phyloP scores from a whole-genome alignment of 1,140 invertebrate species.

The Lithobius niger region DNA sequence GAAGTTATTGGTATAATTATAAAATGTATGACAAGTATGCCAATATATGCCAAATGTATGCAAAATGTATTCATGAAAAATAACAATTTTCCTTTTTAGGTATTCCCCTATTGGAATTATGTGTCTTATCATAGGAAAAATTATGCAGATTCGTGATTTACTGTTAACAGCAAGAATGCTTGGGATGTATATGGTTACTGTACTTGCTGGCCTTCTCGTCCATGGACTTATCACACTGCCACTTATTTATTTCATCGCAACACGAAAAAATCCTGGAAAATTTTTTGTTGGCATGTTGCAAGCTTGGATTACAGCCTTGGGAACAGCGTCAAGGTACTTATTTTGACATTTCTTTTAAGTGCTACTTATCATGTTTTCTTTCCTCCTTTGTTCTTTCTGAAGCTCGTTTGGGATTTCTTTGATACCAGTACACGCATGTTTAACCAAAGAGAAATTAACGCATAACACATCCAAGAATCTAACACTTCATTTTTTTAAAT shows the following conservation, averaged over 20 bases:
- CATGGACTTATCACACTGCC: conserved; percentile 41
- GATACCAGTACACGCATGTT: too few relatives aligned
- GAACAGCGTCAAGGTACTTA: conserved; percentile 34
- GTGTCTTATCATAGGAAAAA: conserved; percentile 42
- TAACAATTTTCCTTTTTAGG: too few relatives aligned
- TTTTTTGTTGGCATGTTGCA: conserved; percentile 45
- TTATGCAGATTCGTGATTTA: conserved; percentile 42
- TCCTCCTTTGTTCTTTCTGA: too few relatives aligned
- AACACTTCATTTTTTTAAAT: too few relatives aligned
- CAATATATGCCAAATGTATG: too few relatives aligned
- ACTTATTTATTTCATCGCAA: conserved; percentile 37
- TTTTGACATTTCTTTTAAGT: not conserved
- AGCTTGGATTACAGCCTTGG: conserved; percentile 46
- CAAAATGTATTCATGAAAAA: too few relatives aligned
- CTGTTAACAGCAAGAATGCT: conserved; percentile 37
- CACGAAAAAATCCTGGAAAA: conserved; percentile 40
- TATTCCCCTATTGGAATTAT: conserved; percentile 48
- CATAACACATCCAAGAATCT: too few relatives aligned
- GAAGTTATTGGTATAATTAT: too few relatives aligned
- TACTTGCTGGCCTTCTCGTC: conserved; percentile 41
- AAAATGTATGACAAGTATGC: too few relatives aligned
- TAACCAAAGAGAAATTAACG: too few relatives aligned
- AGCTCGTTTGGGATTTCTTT: too few relatives aligned
- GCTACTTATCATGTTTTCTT: too few relatives aligned
- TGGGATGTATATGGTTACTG: conserved; percentile 39